Percentiles rank a stretch among this genome's conserved stretches.
phyloP scores from a whole-genome alignment of 2,888 invertebrate genomes.

The Frankliniella intonsa region DNA sequence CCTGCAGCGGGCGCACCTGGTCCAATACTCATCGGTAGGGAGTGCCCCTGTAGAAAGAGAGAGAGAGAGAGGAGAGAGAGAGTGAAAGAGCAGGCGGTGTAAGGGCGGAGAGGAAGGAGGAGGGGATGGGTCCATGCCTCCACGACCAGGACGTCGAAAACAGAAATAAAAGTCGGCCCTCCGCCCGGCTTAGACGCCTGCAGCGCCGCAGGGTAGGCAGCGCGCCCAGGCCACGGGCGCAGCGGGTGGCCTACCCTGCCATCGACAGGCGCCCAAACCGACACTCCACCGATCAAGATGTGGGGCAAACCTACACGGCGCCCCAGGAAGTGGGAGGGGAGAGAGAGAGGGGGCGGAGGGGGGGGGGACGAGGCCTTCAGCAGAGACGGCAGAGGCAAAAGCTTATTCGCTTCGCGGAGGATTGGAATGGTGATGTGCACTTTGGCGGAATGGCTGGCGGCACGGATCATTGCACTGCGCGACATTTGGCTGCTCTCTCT shows the following conservation, averaged over 20 bases:
- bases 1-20: too few species aligned
- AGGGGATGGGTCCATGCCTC: too few species aligned
- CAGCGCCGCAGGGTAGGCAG: background rate
- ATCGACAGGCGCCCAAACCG: background rate
- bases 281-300: background rate
- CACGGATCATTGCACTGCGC: slow-evolving; percentile 1
- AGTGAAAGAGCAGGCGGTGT: too few species aligned
- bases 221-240: background rate
- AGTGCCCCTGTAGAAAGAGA: too few species aligned
- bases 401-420: background rate
- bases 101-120: too few species aligned
- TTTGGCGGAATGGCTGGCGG: slow-evolving; percentile 1
- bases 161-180: too few species aligned
- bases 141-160: too few species aligned
- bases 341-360: background rate
- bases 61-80: too few species aligned
- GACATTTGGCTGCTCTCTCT: background rate
- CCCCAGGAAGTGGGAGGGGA: background rate
- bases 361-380: too few species aligned
- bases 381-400: background rate
- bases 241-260: background rate
- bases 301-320: too few species aligned
- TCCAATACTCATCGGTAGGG: too few species aligned
- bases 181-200: background rate
- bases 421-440: slow-evolving; percentile 1